Base-by-base conservation (phyloP, 2,888 invertebrate species). In the Aethes cnicana region DNA sequence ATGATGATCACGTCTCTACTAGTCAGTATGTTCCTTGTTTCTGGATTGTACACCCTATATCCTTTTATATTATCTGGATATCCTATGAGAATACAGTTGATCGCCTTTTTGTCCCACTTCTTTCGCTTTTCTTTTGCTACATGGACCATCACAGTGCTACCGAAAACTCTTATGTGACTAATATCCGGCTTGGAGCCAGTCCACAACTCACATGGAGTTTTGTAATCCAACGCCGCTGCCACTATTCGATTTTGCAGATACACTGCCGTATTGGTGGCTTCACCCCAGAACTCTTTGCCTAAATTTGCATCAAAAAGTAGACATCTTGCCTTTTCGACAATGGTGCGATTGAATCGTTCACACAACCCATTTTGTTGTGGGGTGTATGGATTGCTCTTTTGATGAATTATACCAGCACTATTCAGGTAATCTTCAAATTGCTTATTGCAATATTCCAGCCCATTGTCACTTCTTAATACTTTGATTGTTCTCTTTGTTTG, bases 341-440 rank as follows among this genome's bases (percentile, higher is more conserved):
- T 23, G n/a, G n/a, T n/a, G n/a, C n/a, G n/a, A n/a, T n/a, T n/a
- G n/a, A n/a, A n/a, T n/a, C n/a, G n/a, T n/a, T n/a, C n/a, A n/a
- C n/a, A n/a, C 23, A 23, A 23, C 6, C n/a, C 8, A 8, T 23
- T 23, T 23, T n/a, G 23, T 2, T 23, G 23, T 6, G 23, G 23
- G 8, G n/a, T 7, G 23, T 23, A 2, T 8, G n/a, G 8, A 23
- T 6, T 23, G 23, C 7, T 56, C 23, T 35, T 59, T 16, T 60
- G 60, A 48, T 62, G 58, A 6, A 56, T 25, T 18, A 61, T 60
- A 6, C 60, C 62, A 1, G 6, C 1, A 14, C 53, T 11, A 14
- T 53, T 53, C 11, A 61, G 50, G 42, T 52, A 61, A 11, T 47
- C 47, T 1, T 61, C 49, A 35, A 70, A 55, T 6, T 56, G 54